Evolutionary conservation across 1,140 invertebrate genomes (phyloP).

Genomic region (Cardiocondyla obscurior): DNA sequence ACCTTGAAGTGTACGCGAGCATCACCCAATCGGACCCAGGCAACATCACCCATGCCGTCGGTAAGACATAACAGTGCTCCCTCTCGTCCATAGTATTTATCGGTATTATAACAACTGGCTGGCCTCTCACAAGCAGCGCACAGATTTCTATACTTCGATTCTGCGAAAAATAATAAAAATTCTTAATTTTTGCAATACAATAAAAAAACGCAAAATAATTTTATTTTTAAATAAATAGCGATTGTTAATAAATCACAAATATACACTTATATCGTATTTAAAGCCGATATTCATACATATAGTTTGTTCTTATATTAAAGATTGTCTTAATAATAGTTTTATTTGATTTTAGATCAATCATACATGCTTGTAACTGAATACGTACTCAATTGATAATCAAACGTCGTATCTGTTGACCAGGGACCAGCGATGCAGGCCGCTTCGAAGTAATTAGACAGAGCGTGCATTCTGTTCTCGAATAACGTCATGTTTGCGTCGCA

Average conservation of each 20-base stretch:
- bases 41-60: slow-evolving; percentile 90
- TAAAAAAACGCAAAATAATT: too few species aligned
- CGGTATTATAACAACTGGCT: slow-evolving; percentile 86
- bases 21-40: slow-evolving; percentile 90
- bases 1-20: slow-evolving; percentile 87
- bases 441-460: slow-evolving; percentile 88
- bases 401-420: slow-evolving; percentile 88
- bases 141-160: slow-evolving; percentile 88
- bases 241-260: background rate
- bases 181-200: background rate
- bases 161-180: slow-evolving; percentile 77
- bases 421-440: slow-evolving; percentile 91
- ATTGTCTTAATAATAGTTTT: too few species aligned
- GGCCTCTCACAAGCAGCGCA: slow-evolving; percentile 88
- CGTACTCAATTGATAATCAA: slow-evolving; percentile 89
- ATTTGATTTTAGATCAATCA: too few species aligned
- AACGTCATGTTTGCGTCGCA: slow-evolving; percentile 88
- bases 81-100: slow-evolving; percentile 91
- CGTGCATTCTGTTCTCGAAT: slow-evolving; percentile 89
- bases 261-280: background rate
- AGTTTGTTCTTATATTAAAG: too few species aligned
- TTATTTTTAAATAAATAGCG: background rate
- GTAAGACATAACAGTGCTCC: slow-evolving; percentile 92
- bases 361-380: slow-evolving; percentile 46
- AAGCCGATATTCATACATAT: background rate